A percentile compares a stretch with the other conserved stretches of the same genome.
These are phyloP conservation scores for Chrysomela aeneicollis DNA, from an alignment of 2,888 invertebrate species.

Conservation along the genomic window DNA sequence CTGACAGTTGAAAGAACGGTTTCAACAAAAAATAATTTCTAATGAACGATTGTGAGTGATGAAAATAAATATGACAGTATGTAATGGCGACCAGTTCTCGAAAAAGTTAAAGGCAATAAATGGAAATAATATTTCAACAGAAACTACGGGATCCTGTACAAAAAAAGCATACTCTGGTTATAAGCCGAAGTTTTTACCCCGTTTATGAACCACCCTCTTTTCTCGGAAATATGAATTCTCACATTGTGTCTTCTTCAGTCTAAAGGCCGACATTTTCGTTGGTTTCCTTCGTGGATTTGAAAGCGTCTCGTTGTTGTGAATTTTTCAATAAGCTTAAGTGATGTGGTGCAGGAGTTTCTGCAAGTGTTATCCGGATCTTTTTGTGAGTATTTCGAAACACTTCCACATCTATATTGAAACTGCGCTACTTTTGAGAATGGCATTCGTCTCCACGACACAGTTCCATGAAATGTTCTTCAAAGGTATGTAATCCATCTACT, in stretches of 20 bases:
- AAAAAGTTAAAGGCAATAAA: too few species aligned
- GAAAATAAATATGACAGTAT: too few species aligned
- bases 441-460: too few species aligned
- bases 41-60: too few species aligned
- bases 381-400: background rate
- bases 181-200: background rate
- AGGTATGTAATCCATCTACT: too few species aligned
- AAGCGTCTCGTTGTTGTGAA: background rate
- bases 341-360: background rate
- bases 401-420: background rate
- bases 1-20: too few species aligned
- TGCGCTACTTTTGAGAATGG: background rate
- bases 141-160: too few species aligned
- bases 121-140: too few species aligned
- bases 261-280: background rate
- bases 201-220: background rate
- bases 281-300: background rate
- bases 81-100: too few species aligned
- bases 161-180: too few species aligned
- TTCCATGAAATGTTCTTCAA: too few species aligned
- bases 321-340: constrained; percentile 5
- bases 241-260: background rate
- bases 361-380: background rate
- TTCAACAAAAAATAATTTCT: too few species aligned
- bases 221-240: background rate